Evolutionary conservation across 2,888 invertebrate species (phyloP), one percentile per base, ranked within the genome.

Genomic region (Laspeyria flexula): DNA sequence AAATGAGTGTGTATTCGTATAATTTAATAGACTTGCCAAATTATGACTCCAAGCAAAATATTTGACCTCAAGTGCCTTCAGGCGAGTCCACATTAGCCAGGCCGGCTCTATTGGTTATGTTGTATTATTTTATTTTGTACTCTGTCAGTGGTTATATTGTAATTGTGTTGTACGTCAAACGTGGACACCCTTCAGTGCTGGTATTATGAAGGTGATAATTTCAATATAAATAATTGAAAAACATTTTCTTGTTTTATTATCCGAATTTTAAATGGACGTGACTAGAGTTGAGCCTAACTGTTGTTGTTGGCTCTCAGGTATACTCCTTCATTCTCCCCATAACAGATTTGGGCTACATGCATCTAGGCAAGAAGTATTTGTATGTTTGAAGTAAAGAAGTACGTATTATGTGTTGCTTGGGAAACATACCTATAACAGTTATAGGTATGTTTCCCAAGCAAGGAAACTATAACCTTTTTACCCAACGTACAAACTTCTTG

Each of bases 131-230:
- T 60, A 60, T 54, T 62, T 60, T 73, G 57, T 75, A 73, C 55
- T 66, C 60, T 80, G 81, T 85, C 81, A 76, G 75, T 81, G 75
- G 66, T 71, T 75, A 71, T 75, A 77, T 87, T 86, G 75, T 83
- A 82, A 82, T 86, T 88, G 89, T 90, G 89, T 90, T 90, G 81
- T 85, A 87, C 90, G 90, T 90, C 71, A 83, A 87, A 90, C 90
- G 90, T 90, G 83, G 86, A 90, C 89, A 91, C 90, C 87, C 85
- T 86, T 85, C 89, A 86, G 75, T 83, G 82, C 85, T 88, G 86
- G 81, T 84, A 79, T 81, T 84, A 83, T 81, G 88, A 87, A 85
- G 85, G 91, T 90, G 89, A 90, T 90, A 88, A 89, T 86, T 89
- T 89, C 88, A 89, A 89, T 88, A 90, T 83, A 88, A 88, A 86